A percentile compares a stretch with the other conserved stretches of the same genome.
Conservation (phyloP, 2,888 invertebrate species). For the Scaptomyza cyrtandrae region DNA sequence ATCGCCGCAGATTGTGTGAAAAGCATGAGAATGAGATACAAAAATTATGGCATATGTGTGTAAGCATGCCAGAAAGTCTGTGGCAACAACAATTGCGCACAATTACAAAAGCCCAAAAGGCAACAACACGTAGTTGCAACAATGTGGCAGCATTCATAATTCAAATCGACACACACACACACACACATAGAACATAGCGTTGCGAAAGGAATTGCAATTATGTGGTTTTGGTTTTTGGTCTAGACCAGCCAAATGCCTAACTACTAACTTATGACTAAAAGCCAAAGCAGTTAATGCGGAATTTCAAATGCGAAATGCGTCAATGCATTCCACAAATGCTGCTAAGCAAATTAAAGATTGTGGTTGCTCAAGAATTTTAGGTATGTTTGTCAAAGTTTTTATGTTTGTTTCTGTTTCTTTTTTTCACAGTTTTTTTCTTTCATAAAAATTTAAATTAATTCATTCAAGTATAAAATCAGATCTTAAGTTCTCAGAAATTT, state of each 20-base stretch:
- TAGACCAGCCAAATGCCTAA: slow-evolving; percentile 13
- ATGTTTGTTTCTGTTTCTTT: too few relatives aligned
- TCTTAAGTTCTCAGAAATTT: too few relatives aligned
- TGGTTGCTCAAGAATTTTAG: neutral
- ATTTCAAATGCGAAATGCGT: neutral
- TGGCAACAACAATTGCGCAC: slow-evolving; percentile 50
- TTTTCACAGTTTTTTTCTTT: too few relatives aligned
- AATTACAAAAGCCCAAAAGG: slow-evolving; percentile 59
- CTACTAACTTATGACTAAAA: slow-evolving; percentile 20
- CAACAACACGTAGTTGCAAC: slow-evolving; percentile 56
- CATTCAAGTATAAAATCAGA: too few relatives aligned
- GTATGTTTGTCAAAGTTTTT: neutral
- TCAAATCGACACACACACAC: slow-evolving; percentile 37
- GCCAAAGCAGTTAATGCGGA: slow-evolving; percentile 3
- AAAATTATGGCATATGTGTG: slow-evolving; percentile 45
- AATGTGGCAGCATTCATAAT: slow-evolving; percentile 72
- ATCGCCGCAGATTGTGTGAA: slow-evolving; percentile 34
- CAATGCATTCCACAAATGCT: slow-evolving; percentile 10
- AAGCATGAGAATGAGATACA: slow-evolving; percentile 39
- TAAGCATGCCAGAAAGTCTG: slow-evolving; percentile 19
- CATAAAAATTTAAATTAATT: too few relatives aligned
- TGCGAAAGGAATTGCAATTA: slow-evolving; percentile 31
- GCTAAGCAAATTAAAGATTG: neutral
- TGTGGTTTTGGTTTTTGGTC: slow-evolving; percentile 41
- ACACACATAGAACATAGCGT: neutral